Evolutionary conservation across 2,113 vertebrate genomes (phyloP), one percentile per base, ranked within the genome.

Genomic region (Scomber scombrus): DNA sequence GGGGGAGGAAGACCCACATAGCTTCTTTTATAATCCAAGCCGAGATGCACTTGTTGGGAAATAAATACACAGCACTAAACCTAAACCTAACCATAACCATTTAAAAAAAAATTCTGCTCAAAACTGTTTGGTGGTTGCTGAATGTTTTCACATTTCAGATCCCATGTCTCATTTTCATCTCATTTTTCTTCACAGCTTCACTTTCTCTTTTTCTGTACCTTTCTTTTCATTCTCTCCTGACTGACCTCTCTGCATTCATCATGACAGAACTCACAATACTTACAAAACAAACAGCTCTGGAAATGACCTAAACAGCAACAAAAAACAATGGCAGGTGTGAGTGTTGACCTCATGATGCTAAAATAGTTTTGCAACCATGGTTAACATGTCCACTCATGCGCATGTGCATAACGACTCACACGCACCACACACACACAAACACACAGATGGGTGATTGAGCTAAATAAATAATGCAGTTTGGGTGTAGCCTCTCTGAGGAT

Each of bases 381-480:
- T 54, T 70, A 50, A 68, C 21, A 26, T 15, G 56, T 69, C 55
- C 54, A 51, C 23, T 61, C 58, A 52, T 67, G 19, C 34, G 60
- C 23, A 68, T 66, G 52, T 51, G 18, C 14, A 70, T 5, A 55
- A 52, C 65, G 15, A 43, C 40, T 26, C 52, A 54, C 51, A 62
- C 67, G 40, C 18, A 40, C 43, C 11, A 29, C 15, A 67, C 29
- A 45, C 52, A 50, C 19, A 57, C 8, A 66, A 43, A 65, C 63
- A 57, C 10, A 51, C 72, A 64, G 13, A 74, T 5, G 19, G 78
- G 63, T 47, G 63, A 16, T 4, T 40, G 50, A 34, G 68, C 60
- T 80, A 61, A 71, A 85, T 89, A 83, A 83, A 85, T 88, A 70
- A 81, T 75, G 69, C 0, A 16, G 46, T 75, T 64, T 34, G 76